Percentiles rank a stretch among this genome's conserved stretches.
These are phyloP conservation scores for Nebria salina DNA, from an alignment of 2,888 invertebrate genomes.

Conservation along the genomic window DNA sequence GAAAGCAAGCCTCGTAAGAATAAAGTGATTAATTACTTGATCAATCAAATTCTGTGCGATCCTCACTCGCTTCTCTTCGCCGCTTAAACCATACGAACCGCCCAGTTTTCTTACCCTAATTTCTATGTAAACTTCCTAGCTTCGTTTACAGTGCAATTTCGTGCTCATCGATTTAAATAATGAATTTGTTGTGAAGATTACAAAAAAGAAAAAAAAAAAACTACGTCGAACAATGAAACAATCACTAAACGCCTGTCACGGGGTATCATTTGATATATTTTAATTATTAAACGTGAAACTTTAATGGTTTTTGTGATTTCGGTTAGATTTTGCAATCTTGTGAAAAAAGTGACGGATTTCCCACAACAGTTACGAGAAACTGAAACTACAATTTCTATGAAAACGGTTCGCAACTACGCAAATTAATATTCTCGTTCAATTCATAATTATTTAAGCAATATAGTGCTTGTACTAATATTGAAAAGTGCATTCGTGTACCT, in stretches of 20 bases:
- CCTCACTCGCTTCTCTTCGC: constrained; percentile 59
- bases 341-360: constrained; percentile 5
- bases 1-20: constrained; percentile 49
- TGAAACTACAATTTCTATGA: not conserved
- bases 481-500: no score
- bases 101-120: constrained; percentile 31
- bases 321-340: not conserved
- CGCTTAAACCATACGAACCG: constrained; percentile 50
- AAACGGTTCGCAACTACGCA: no score
- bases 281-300: not conserved
- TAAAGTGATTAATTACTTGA: constrained; percentile 55
- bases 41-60: constrained; percentile 53
- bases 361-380: not conserved
- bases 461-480: no score
- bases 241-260: constrained; percentile 28
- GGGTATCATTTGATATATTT: not conserved
- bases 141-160: constrained; percentile 34
- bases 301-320: constrained; percentile 26
- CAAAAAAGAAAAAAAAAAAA: constrained; percentile 21
- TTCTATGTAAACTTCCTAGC: constrained; percentile 41
- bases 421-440: no score
- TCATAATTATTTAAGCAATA: no score
- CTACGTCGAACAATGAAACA: not conserved
- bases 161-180: constrained; percentile 40
- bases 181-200: constrained; percentile 26